These are phyloP conservation scores for Poecilia gillii DNA, from an alignment of 2,797 vertebrate genomes.

Conservation along the genomic window DNA sequence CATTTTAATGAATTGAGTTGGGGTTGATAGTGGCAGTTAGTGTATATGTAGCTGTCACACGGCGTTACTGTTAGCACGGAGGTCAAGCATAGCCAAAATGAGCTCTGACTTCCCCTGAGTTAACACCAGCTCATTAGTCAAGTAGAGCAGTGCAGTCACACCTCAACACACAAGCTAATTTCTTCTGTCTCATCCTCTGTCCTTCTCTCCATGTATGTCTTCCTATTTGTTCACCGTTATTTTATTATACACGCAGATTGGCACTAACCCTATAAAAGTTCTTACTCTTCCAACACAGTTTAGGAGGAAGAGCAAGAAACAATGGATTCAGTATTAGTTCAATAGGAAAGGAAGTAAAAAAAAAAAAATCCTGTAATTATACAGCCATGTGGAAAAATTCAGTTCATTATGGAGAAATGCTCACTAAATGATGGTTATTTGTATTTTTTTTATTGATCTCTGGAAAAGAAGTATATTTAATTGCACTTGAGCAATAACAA, in stretches of 20 bases:
- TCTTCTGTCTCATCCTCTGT: constrained; percentile 55
- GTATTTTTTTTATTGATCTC: neutral
- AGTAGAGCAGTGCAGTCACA: constrained; percentile 78
- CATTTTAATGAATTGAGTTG: constrained; percentile 66
- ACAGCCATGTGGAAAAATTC: neutral
- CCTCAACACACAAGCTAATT: constrained; percentile 76
- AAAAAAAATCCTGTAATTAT: constrained; percentile 25
- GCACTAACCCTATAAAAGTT: constrained; percentile 11
- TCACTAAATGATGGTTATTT: neutral
- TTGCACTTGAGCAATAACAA: neutral
- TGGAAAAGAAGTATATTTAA: neutral
- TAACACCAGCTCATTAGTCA: constrained; percentile 81
- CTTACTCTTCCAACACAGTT: constrained; percentile 35
- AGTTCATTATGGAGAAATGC: neutral
- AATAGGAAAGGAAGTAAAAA: constrained; percentile 46
- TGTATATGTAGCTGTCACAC: constrained; percentile 75
- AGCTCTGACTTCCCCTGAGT: constrained; percentile 76
- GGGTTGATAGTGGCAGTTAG: constrained; percentile 63
- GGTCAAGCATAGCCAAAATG: constrained; percentile 74
- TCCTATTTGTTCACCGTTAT: constrained; percentile 29
- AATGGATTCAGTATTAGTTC: constrained; percentile 35
- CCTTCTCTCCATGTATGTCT: constrained; percentile 45
- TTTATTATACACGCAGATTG: neutral
- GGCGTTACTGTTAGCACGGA: constrained; percentile 71
- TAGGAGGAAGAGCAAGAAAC: constrained; percentile 32